Evolutionary conservation across 2,797 vertebrate species (phyloP).

Genomic region (Lutjanus campechanus): DNA sequence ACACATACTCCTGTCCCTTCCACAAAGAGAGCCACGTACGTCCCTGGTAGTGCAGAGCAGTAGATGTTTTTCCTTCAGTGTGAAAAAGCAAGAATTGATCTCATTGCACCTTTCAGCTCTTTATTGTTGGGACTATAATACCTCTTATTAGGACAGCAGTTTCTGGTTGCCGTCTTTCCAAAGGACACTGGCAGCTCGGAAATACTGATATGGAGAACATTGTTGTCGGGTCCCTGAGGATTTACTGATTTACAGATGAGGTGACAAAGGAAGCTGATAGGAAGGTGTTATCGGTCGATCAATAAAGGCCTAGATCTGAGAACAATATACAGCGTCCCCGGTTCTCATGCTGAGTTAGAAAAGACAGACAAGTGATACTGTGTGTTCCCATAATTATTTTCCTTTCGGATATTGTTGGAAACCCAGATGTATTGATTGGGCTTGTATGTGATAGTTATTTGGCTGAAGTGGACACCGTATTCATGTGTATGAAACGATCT

Average conservation of each 20-base stretch:
- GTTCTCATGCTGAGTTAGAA: conserved; percentile 58
- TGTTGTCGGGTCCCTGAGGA: conserved; percentile 5
- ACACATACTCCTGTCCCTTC: not conserved
- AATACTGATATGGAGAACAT: conserved; percentile 22
- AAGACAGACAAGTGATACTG: conserved; percentile 1
- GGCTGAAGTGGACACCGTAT: not conserved
- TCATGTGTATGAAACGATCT: conserved; percentile 9
- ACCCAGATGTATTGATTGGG: conserved; percentile 9
- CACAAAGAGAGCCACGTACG: not conserved
- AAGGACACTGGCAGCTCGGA: conserved; percentile 22
- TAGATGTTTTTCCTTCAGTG: conserved; percentile 6
- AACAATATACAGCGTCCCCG: conserved; percentile 15
- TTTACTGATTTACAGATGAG: not conserved
- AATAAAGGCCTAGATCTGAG: conserved; percentile 30
- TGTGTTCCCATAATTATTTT: conserved; percentile 17
- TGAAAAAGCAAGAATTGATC: conserved; percentile 25
- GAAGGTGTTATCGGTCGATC: conserved; percentile 43
- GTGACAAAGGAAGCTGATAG: conserved; percentile 27
- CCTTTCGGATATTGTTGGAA: not conserved
- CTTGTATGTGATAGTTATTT: conserved; percentile 4
- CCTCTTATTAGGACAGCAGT: conserved; percentile 55
- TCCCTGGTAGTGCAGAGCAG: not conserved
- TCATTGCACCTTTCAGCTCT: conserved; percentile 2
- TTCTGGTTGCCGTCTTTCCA: conserved; percentile 56
- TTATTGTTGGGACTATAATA: conserved; percentile 51